These are phyloP conservation scores for Percina caprodes DNA, from an alignment of 2,113 vertebrate genomes.

Conservation along the genomic window DNA sequence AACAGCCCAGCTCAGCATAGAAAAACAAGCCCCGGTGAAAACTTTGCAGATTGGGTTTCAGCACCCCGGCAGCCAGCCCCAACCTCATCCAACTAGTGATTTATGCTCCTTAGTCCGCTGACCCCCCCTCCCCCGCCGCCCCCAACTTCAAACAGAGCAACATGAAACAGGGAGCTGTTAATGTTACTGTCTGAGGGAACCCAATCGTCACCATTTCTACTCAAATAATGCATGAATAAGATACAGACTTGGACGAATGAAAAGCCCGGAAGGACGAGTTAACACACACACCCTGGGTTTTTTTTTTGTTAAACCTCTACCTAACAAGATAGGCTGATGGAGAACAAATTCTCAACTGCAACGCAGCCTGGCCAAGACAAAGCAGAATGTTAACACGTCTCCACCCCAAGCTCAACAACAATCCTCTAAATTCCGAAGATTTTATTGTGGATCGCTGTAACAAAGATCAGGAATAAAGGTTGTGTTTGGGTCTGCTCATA, in stretches of 20 bases:
- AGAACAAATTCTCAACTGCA: too few species aligned
- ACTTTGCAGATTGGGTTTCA: constrained; percentile 90
- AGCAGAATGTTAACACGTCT: too few species aligned
- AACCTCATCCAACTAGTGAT: constrained; percentile 84
- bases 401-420: too few species aligned
- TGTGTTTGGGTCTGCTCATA: not conserved
- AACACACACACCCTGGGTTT: not conserved
- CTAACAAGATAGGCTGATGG: too few species aligned
- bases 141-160: constrained; percentile 83
- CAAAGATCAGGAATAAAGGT: too few species aligned
- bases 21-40: constrained; percentile 84
- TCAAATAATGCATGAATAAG: not conserved
- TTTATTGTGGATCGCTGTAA: too few species aligned
- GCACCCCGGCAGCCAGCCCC: constrained; percentile 46
- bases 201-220: not conserved
- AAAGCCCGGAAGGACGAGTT: not conserved
- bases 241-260: not conserved
- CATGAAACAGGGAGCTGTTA: constrained; percentile 76
- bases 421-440: too few species aligned
- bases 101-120: constrained; percentile 87
- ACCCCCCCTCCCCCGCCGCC: constrained; percentile 82
- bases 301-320: too few species aligned
- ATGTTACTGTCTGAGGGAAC: constrained; percentile 8
- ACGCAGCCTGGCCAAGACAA: too few species aligned
- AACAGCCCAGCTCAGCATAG: constrained; percentile 72